Evolutionary conservation across 2,888 invertebrate species (phyloP), one percentile per base, ranked within the genome.

Genomic region (Physocephala rufipes): DNA sequence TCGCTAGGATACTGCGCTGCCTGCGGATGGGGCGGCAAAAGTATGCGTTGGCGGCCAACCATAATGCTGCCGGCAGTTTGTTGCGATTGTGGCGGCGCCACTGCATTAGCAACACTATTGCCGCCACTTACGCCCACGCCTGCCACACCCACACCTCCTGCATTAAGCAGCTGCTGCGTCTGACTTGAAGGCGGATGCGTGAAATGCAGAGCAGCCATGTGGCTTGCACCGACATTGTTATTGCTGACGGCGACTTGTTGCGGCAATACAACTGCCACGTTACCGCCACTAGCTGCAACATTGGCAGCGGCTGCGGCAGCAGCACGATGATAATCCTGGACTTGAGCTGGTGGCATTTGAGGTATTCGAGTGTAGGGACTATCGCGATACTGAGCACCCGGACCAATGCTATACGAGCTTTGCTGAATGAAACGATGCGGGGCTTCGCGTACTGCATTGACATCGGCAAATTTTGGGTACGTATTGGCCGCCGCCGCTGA

Each of bases 151-250:
- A 75, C 78, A 72, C 74, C 77, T 67, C 75, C 77, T 64, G 72
- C 76, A 72, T 76, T 75, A 71, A 78, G 77, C 76, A 80, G 73
- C 72, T 79, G 80, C 59, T 68, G 67, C 69, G 77, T 71, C 74
- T 78, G 78, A 89, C 76, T 89, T 88, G 82, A 74, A 76, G 89
- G 78, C 89, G 88, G 76, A 92, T 88, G 83, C 92, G 88, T 71
- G 92, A 92, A 87, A 93, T 90, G 83, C 90, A 87, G 65, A 71
- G 77, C 75, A 61, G 73, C 74, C 73, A 75, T 47, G 72, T 78
- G 76, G 62, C 75, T 76, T 70, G 76, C 75, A 67, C 75, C 70
- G 4, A 62, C 49, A 30, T 61, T 68, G 61, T 68, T 66, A 19
- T 55, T 68, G 36, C 76, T 71, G 72, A 24, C 43, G 72, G 19